Base-by-base conservation (phyloP, 2,888 invertebrate genomes). In the Stramonita haemastoma region DNA sequence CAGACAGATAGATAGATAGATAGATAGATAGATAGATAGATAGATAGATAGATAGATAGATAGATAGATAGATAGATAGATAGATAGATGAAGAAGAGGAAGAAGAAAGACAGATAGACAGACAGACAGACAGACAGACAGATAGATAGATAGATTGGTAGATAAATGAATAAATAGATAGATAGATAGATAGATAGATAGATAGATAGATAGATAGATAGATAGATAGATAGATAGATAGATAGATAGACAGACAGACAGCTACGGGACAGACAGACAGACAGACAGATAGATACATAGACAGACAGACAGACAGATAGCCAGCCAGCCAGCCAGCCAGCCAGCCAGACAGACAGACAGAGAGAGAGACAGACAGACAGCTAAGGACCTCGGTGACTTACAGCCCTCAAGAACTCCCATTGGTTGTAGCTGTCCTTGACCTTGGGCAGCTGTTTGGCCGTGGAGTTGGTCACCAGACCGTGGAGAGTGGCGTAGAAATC, bases 371-470 rank as follows among this genome's bases (percentile, higher is more conserved):
- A 70, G 70, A 17, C 1, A 73, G n/a, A 5, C 17, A 79, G 34
- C 17, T 13, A 17, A 17, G 22, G n/a, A n/a, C 26, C 22, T 1
- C 6, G n/a, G 73, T 22, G 32, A 79, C 86, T 86, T 32, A 87
- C 87, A 32, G 56, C 29, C 57, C 32, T 34, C 8, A 87, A n/a
- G 56, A 34, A n/a, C 57, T 22, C 32, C 87, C 87, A 87, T 2
- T 81, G 79, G 36, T 87, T 87, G 81, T 81, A 87, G 87, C 87
- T 73, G 60, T 87, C 87, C 15, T n/a, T 34, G 32, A 73, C 19
- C 5, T 32, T 73, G 6, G 29, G 57, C 22, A 87, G 60, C 34
- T 32, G 26, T 60, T 26, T 19, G 79, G 26, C 22, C 13, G 36
- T 60, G 79, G 29, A n/a, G 19, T 32, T 29, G 19, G 8, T 87